phyloP scores from a whole-genome alignment of 2,113 vertebrate species.

The Sebastes fasciatus region DNA sequence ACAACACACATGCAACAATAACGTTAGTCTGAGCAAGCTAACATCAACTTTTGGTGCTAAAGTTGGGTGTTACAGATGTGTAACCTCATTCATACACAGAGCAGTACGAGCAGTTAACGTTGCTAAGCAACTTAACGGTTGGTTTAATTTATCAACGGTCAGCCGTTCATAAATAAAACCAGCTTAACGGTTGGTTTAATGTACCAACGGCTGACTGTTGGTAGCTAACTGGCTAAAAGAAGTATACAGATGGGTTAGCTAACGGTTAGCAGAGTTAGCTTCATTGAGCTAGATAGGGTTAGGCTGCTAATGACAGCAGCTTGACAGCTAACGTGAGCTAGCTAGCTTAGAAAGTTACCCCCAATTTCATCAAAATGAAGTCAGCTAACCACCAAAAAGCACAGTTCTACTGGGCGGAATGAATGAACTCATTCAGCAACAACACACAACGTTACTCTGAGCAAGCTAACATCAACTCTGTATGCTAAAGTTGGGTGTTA shows the following conservation, averaged over 20 bases:
- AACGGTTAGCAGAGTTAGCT: constrained; percentile 71
- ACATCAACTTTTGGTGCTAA: constrained; percentile 9
- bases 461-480: constrained; percentile 6
- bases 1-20: constrained; percentile 5
- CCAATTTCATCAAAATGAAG: neutral
- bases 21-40: neutral
- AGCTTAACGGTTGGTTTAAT: too few species aligned
- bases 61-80: constrained; percentile 29
- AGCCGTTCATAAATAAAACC: too few species aligned
- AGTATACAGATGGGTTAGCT: constrained; percentile 46
- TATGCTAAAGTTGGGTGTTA: constrained; percentile 15
- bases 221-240: constrained; percentile 4
- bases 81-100: neutral
- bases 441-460: constrained; percentile 12
- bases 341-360: neutral
- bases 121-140: too few species aligned
- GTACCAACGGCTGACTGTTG: neutral
- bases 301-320: constrained; percentile 36
- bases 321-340: constrained; percentile 4
- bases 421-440: constrained; percentile 6
- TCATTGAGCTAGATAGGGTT: constrained; percentile 37
- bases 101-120: neutral
- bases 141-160: too few species aligned
- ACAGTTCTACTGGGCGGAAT: neutral
- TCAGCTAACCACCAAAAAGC: neutral